These are phyloP conservation scores for Catharus fuscescens DNA, from an alignment of 2,113 vertebrate species.

Conservation along the genomic window DNA sequence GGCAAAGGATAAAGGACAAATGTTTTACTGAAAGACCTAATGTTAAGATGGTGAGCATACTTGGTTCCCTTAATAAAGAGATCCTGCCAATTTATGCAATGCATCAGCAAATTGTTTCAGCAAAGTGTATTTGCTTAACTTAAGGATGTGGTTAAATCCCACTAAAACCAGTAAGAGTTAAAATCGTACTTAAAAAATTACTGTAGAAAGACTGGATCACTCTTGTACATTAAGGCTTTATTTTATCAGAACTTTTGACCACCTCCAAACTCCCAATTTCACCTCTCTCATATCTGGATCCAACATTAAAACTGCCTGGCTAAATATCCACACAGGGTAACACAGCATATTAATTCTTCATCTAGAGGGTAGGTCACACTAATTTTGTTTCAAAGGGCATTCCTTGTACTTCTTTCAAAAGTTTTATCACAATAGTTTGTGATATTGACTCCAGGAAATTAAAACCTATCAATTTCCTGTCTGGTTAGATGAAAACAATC, in stretches of 20 bases:
- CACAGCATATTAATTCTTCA: neutral
- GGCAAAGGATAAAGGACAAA: neutral
- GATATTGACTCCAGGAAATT: slow-evolving; percentile 24
- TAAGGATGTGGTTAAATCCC: neutral
- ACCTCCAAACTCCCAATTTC: neutral
- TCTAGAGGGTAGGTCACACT: neutral
- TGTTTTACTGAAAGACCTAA: neutral
- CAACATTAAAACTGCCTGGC: neutral
- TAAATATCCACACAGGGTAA: neutral
- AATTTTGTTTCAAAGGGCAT: neutral
- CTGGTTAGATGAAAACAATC: neutral
- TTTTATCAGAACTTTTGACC: neutral
- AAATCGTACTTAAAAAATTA: neutral
- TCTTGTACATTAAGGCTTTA: neutral
- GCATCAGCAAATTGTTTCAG: neutral
- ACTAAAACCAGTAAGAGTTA: neutral
- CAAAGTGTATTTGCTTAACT: neutral
- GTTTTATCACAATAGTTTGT: neutral
- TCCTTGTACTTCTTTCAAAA: neutral
- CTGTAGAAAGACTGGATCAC: neutral
- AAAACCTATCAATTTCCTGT: slow-evolving; percentile 3
- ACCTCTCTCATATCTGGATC: neutral
- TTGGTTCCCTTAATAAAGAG: neutral
- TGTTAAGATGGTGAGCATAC: neutral
- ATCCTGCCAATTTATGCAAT: neutral